Evolutionary conservation across 2,113 vertebrate genomes (phyloP).

Genomic region (Ceyx cyanopectus): DNA sequence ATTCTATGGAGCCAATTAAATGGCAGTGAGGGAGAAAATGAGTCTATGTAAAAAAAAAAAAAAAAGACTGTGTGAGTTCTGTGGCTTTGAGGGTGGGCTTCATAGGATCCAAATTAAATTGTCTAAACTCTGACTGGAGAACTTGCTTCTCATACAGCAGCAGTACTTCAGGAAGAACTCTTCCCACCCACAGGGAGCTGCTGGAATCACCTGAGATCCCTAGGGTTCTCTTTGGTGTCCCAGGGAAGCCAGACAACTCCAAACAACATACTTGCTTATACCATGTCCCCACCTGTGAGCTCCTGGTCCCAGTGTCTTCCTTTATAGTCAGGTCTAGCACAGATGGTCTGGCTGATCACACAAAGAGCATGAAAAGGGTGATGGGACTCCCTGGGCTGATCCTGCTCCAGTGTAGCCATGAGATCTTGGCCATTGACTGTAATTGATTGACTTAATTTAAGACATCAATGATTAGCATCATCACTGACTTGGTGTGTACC

Average conservation of each 20-base stretch:
- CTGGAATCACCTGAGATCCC: neutral
- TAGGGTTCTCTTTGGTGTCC: neutral
- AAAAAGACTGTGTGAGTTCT: neutral
- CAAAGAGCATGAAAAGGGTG: neutral
- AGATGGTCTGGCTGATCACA: neutral
- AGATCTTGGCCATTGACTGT: neutral
- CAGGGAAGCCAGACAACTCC: neutral
- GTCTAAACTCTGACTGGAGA: neutral
- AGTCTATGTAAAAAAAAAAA: neutral
- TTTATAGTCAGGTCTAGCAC: neutral
- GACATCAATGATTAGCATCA: neutral
- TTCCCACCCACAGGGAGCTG: neutral
- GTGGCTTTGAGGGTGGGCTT: neutral
- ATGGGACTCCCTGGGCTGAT: neutral
- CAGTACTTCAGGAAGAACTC: neutral
- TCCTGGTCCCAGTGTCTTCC: rapidly evolving
- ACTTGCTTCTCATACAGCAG: neutral
- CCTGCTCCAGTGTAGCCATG: neutral
- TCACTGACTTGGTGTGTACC: neutral
- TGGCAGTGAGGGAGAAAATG: neutral
- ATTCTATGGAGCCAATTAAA: neutral
- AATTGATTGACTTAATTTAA: neutral
- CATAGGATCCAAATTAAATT: neutral
- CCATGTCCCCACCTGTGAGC: rapidly evolving
- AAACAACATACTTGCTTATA: neutral